Conservation (phyloP, 2,797 vertebrate species). For the Rhadinocentrus ornatus region DNA sequence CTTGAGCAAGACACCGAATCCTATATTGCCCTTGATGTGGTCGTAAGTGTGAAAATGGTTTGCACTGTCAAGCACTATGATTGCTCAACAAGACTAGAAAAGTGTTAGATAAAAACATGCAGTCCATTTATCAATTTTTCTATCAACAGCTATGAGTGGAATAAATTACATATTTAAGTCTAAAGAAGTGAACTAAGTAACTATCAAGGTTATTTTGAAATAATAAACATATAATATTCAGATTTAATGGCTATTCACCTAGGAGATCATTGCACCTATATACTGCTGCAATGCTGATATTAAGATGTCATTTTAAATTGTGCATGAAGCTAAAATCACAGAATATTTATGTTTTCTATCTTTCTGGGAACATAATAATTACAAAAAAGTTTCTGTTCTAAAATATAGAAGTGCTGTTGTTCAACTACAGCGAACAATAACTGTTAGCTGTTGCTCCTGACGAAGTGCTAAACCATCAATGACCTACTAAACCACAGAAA, state of each 20-base stretch:
- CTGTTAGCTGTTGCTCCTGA: background rate
- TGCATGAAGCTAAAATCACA: background rate
- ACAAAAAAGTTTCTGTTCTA: background rate
- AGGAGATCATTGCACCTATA: background rate
- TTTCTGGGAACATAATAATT: background rate
- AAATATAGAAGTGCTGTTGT: background rate
- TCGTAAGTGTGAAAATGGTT: too few relatives aligned
- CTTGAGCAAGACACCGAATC: too few relatives aligned
- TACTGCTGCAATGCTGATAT: background rate
- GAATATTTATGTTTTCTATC: background rate
- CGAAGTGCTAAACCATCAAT: constrained; percentile 16
- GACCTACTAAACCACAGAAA: constrained; percentile 9
- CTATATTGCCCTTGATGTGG: too few relatives aligned
- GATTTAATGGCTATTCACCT: background rate
- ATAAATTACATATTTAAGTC: background rate
- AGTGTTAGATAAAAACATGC: background rate
- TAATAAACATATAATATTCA: background rate
- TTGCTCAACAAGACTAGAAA: background rate
- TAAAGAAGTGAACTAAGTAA: background rate
- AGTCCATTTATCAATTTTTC: background rate
- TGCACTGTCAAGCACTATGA: background rate
- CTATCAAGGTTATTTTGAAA: background rate
- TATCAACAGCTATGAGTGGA: background rate
- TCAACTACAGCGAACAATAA: background rate
- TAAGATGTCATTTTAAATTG: background rate